Base-by-base conservation (phyloP, 2,113 vertebrate species). In the Lepisosteus oculatus region DNA sequence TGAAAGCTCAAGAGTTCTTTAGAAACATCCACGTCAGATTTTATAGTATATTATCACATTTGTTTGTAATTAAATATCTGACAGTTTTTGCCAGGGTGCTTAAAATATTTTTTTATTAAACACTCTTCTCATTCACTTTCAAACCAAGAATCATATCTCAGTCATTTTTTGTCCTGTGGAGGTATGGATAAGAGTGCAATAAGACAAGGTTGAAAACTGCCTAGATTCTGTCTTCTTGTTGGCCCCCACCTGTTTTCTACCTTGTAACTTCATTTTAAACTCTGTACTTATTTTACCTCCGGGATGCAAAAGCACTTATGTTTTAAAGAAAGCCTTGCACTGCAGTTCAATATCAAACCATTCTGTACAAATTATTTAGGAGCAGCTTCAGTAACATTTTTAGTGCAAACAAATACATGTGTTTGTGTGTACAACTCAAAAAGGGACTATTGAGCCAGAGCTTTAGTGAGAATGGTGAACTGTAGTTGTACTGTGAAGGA, bases 1-100 rank as follows among this genome's bases (percentile, higher is more conserved):
- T 69, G 81, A 74, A 73, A 78, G 83, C 81, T 74, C 81, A 80
- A 77, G 80, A 80, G 69, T 82, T 85, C 80, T 13, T 81, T 75
- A 44, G 15, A 62, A 64, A 7, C 65, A 77, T 65, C 75, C 81
- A 47, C 62, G 43, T 68, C 44, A 54, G 47, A n/a, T 55, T 73
- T 51, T 44, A 3, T 61, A 51, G 15, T 42, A n/a, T 63, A 66
- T 67, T 76, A 74, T 72, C 55, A n/a, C 65, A 61, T 73, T 64
- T 54, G 17, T n/a, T 73, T 55, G n/a, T 8, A 62, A 17, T 11
- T 72, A 43, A 69, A 59, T 69, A 55, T 59, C 64, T 66, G 55
- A 59, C 12, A 57, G 67, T 69, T 42, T 69, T 69, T 57, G 13
- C 41, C 67, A 57, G 67, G 67, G 55, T 69, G 67, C 55, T 69